Conservation (phyloP, 2,888 invertebrate genomes). For the Chydorus sphaericus region DNA sequence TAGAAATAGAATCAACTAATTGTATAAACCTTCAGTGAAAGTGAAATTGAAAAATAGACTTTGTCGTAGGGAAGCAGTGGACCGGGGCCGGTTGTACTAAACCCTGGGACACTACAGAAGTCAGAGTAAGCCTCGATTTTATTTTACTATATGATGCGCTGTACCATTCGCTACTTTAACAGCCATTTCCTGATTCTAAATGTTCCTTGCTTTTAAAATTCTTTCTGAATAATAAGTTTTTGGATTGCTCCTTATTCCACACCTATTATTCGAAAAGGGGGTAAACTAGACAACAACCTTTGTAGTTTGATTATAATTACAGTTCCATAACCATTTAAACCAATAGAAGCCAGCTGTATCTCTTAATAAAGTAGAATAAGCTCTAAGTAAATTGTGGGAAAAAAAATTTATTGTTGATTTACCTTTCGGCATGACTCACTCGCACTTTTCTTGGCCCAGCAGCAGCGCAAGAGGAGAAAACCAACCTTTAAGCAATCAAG, state of each 20-base stretch:
- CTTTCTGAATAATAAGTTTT: too few species aligned
- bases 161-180: too few species aligned
- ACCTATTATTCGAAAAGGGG: too few species aligned
- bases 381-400: background rate
- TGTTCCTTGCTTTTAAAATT: too few species aligned
- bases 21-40: background rate
- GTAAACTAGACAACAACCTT: too few species aligned
- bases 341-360: too few species aligned
- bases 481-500: constrained; percentile 43
- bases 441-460: background rate
- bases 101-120: constrained; percentile 10
- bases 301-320: too few species aligned
- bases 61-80: constrained; percentile 74
- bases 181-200: too few species aligned
- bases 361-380: too few species aligned
- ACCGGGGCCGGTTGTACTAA: constrained; percentile 26
- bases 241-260: too few species aligned
- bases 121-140: constrained; percentile 7
- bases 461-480: constrained; percentile 8
- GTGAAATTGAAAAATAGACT: constrained; percentile 25
- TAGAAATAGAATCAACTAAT: too few species aligned
- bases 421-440: background rate
- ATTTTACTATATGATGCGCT: background rate
- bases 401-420: background rate
- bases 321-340: too few species aligned